A percentile compares a stretch with the other conserved stretches of the same genome.
Evolutionary conservation across 2,113 vertebrate species (phyloP).

Genomic region (Machaerirhynchus nigripectus): DNA sequence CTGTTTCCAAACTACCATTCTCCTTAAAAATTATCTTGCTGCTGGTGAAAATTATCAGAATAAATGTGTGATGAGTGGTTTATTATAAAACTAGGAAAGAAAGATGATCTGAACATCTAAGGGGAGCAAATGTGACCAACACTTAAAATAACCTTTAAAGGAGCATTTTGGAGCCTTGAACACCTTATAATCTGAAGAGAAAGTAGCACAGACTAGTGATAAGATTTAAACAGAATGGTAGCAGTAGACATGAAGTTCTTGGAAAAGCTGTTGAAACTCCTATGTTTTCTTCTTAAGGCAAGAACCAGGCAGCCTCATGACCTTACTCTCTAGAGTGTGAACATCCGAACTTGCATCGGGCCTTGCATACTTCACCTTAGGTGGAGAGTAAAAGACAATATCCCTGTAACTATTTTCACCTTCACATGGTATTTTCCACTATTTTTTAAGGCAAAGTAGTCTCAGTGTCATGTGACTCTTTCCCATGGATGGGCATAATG

Average conservation of each 20-base stretch:
- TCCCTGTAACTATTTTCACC: not conserved
- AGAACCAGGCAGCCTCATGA: not conserved
- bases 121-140: not conserved
- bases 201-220: not conserved
- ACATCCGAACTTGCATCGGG: rapidly evolving
- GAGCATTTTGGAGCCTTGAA: not conserved
- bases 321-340: not conserved
- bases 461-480: not conserved
- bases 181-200: not conserved
- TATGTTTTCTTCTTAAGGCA: not conserved
- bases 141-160: not conserved
- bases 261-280: not conserved
- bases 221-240: not conserved
- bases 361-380: not conserved
- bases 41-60: not conserved
- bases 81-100: not conserved
- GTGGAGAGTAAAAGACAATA: rapidly evolving
- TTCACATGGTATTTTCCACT: not conserved
- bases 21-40: not conserved
- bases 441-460: not conserved
- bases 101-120: not conserved
- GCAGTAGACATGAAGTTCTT: not conserved
- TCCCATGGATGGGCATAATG: not conserved
- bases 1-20: not conserved
- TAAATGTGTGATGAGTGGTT: not conserved